phyloP scores from a whole-genome alignment of 2,888 invertebrate species.

The Seira sanloemensis region DNA sequence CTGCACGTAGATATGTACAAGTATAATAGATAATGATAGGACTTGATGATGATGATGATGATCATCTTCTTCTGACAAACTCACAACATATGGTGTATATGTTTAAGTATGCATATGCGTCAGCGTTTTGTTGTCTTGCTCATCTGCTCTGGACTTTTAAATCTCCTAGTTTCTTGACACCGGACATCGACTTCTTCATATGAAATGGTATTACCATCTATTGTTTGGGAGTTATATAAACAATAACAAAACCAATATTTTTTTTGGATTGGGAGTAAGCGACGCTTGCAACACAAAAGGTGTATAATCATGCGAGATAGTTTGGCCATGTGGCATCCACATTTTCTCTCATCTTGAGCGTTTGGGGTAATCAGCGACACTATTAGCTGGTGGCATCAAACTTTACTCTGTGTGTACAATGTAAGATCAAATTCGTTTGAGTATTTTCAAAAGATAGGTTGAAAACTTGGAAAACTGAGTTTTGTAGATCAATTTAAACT shows the following conservation, averaged over 20 bases:
- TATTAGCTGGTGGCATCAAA: too few relatives aligned
- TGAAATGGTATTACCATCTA: not conserved
- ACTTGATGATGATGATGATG: not conserved
- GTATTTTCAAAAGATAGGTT: too few relatives aligned
- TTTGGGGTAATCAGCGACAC: too few relatives aligned
- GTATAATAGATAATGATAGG: not conserved
- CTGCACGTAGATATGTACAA: not conserved
- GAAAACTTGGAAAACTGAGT: too few relatives aligned
- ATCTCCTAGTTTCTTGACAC: slow-evolving; percentile 60
- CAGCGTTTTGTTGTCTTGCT: slow-evolving; percentile 1
- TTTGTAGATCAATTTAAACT: too few relatives aligned
- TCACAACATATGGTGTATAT: slow-evolving; percentile 35
- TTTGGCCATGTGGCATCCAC: too few relatives aligned
- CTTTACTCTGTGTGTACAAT: too few relatives aligned
- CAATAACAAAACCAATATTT: not conserved
- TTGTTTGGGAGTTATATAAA: not conserved
- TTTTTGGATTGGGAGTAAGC: not conserved
- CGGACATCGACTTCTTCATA: not conserved
- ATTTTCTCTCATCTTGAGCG: too few relatives aligned
- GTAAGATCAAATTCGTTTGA: too few relatives aligned
- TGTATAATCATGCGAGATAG: too few relatives aligned
- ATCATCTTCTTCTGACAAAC: not conserved
- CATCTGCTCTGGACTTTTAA: slow-evolving; percentile 37
- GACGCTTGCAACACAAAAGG: not conserved
- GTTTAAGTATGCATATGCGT: not conserved